Conservation (phyloP, 2,113 vertebrate species). For the Callocephalon fimbriatum region DNA sequence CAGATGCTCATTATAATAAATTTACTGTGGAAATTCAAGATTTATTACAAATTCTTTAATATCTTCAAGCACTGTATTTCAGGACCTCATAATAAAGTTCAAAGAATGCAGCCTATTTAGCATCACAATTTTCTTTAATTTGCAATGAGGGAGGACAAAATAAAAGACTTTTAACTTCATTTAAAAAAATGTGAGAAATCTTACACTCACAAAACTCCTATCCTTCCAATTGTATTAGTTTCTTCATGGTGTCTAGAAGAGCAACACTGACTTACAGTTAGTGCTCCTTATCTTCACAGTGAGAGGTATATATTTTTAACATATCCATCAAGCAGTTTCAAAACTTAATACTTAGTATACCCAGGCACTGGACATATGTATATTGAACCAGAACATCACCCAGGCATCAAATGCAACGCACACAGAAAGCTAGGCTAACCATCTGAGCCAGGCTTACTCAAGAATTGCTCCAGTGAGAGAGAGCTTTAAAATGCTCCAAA, state of each 20-base stretch:
- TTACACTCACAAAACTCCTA: neutral
- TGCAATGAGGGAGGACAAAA: neutral
- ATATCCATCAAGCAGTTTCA: neutral
- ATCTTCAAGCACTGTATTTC: neutral
- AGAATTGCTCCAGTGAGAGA: accelerated
- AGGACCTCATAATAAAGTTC: neutral
- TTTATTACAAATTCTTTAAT: neutral
- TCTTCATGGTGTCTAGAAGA: neutral
- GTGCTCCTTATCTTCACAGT: neutral
- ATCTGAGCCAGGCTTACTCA: neutral
- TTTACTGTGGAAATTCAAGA: neutral
- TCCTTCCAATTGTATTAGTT: neutral
- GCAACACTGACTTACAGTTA: neutral
- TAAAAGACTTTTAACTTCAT: neutral
- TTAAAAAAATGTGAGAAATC: neutral
- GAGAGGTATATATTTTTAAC: neutral
- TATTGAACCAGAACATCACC: neutral
- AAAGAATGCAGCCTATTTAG: neutral
- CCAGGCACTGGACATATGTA: neutral
- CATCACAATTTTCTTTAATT: accelerated
- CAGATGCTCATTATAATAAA: neutral
- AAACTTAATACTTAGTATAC: neutral
- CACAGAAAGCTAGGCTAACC: neutral
- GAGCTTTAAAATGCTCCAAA: neutral
- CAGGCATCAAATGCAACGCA: neutral